Conservation (phyloP, 2,797 vertebrate genomes). For the Semotilus atromaculatus region DNA sequence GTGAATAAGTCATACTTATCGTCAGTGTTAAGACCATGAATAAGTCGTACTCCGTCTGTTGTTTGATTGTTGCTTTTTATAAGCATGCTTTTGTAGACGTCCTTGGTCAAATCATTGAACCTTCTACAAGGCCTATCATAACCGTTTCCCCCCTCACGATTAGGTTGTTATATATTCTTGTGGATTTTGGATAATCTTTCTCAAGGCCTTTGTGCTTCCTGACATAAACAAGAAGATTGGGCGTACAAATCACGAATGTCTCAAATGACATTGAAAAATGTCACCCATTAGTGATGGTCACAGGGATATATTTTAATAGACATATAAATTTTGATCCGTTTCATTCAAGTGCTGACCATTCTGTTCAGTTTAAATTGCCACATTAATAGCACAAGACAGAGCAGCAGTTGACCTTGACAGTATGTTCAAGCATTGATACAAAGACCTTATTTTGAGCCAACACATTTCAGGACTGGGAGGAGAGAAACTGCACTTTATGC, state of each 20-base stretch:
- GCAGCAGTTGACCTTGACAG: constrained; percentile 38
- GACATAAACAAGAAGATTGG: constrained; percentile 44
- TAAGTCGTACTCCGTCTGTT: constrained; percentile 45
- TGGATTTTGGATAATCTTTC: constrained; percentile 49
- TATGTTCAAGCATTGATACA: constrained; percentile 25
- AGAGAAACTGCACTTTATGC: background rate
- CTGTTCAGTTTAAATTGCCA: constrained; percentile 11
- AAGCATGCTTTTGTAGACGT: constrained; percentile 46
- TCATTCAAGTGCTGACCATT: constrained; percentile 17
- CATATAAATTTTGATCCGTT: constrained; percentile 25
- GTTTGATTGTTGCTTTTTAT: constrained; percentile 48
- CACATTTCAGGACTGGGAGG: background rate
- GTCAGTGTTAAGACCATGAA: constrained; percentile 23
- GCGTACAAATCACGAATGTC: constrained; percentile 53
- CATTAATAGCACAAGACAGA: background rate
- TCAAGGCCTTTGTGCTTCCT: constrained; percentile 49
- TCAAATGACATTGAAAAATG: constrained; percentile 61
- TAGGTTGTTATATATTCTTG: constrained; percentile 60
- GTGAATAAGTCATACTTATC: background rate
- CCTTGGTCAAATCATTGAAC: constrained; percentile 17
- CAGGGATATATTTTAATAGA: constrained; percentile 32
- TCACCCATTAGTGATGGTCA: constrained; percentile 39
- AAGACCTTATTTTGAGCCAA: background rate
- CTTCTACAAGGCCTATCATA: constrained; percentile 56
- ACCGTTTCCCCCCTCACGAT: constrained; percentile 38